Percentiles rank a stretch among this genome's conserved stretches.
Evolutionary conservation across 2,888 invertebrate genomes (phyloP).

Genomic region (Temnothorax ravouxi): DNA sequence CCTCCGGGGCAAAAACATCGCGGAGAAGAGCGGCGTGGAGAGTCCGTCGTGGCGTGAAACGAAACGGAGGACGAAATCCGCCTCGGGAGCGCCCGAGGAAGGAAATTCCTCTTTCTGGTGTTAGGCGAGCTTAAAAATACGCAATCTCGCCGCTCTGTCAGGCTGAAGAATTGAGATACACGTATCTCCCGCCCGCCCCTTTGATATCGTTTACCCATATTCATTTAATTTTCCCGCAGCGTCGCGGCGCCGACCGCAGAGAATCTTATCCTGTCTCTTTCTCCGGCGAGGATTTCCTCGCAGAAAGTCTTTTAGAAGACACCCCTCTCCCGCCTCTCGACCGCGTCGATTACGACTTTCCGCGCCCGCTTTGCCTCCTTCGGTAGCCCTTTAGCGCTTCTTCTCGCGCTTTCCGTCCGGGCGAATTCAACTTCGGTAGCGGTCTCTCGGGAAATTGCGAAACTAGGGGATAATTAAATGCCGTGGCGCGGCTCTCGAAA

Average conservation of each 20-base stretch:
- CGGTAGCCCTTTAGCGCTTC: slow-evolving; percentile 9
- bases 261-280: slow-evolving; percentile 22
- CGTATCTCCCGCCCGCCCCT: slow-evolving; percentile 77
- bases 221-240: slow-evolving; percentile 85
- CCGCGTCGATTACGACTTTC: slow-evolving; percentile 28
- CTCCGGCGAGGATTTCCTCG: slow-evolving; percentile 39
- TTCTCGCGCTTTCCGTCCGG: slow-evolving; percentile 2
- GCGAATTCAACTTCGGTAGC: slow-evolving; percentile 12
- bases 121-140: slow-evolving; percentile 85
- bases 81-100: slow-evolving; percentile 68
- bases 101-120: slow-evolving; percentile 72
- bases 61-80: slow-evolving; percentile 83
- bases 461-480: slow-evolving; percentile 45
- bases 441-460: slow-evolving; percentile 41
- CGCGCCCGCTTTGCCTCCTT: slow-evolving; percentile 20
- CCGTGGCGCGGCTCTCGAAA: slow-evolving; percentile 41
- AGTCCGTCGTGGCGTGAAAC: slow-evolving; percentile 83
- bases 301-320: slow-evolving; percentile 58
- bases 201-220: slow-evolving; percentile 87
- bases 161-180: slow-evolving; percentile 87
- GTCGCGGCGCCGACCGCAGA: slow-evolving; percentile 56
- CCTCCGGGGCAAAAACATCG: slow-evolving; percentile 46
- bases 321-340: not conserved
- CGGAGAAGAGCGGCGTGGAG: slow-evolving; percentile 40
- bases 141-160: slow-evolving; percentile 86